A percentile compares a stretch with the other conserved stretches of the same genome.
Conservation (phyloP, 1,140 invertebrate species). For the Nymphalis io region DNA sequence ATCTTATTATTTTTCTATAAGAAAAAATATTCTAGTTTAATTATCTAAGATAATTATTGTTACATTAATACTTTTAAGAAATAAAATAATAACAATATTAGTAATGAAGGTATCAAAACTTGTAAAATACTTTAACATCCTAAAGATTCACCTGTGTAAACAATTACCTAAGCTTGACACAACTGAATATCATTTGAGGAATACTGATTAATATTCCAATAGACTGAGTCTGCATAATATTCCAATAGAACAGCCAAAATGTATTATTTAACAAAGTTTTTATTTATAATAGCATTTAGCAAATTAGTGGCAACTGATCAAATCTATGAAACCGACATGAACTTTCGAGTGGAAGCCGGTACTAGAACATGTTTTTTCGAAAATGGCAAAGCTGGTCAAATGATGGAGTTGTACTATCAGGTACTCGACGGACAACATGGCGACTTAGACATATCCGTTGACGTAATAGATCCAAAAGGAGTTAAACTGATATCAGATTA, state of each 20-base stretch:
- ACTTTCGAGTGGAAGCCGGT: constrained; percentile 84
- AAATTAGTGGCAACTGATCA: constrained; percentile 25
- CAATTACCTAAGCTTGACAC: background rate
- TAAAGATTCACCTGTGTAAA: constrained; percentile 43
- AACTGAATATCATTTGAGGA: background rate
- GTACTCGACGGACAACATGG: constrained; percentile 89
- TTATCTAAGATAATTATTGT: no score
- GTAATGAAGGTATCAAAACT: background rate
- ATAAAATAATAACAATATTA: no score
- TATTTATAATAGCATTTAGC: constrained; percentile 27
- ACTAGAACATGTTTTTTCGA: constrained; percentile 86
- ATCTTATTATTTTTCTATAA: no score
- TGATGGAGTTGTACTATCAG: constrained; percentile 87
- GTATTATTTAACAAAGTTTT: constrained; percentile 39
- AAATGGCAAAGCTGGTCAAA: constrained; percentile 80
- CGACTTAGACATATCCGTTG: constrained; percentile 88
- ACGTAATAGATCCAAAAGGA: constrained; percentile 83
- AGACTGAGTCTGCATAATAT: background rate
- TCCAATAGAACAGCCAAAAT: constrained; percentile 34
- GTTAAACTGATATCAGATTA: constrained; percentile 83
- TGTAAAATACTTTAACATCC: background rate
- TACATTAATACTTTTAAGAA: no score
- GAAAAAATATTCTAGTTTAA: no score
- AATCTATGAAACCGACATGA: constrained; percentile 83
- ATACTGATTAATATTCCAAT: background rate